These are phyloP conservation scores for Avahi laniger DNA, from an alignment of 2,797 vertebrate species.

Conservation along the genomic window DNA sequence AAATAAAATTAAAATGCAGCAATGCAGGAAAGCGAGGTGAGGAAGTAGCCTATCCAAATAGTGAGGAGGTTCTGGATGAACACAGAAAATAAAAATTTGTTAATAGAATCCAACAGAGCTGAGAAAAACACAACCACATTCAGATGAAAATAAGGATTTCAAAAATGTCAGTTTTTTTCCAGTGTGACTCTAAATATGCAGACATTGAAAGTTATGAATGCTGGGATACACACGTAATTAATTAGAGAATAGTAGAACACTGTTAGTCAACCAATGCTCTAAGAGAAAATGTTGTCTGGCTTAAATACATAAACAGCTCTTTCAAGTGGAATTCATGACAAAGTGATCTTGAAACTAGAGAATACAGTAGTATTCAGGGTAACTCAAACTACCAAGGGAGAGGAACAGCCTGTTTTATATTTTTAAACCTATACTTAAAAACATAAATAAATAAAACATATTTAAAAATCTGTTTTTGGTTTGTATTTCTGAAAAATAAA, in stretches of 20 bases:
- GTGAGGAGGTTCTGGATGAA: not conserved
- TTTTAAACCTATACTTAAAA: not conserved
- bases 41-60: not conserved
- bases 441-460: not conserved
- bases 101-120: not conserved
- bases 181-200: not conserved
- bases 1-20: not conserved
- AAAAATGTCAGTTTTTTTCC: not conserved
- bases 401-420: not conserved
- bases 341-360: not conserved
- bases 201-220: not conserved
- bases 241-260: not conserved
- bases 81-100: not conserved
- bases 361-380: not conserved
- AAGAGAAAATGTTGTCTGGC: not conserved
- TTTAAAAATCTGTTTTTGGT: not conserved
- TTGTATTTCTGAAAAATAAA: not conserved
- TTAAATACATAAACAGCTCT: not conserved
- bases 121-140: not conserved
- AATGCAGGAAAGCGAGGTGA: not conserved
- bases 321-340: not conserved
- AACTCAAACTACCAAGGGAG: not conserved
- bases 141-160: not conserved
- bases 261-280: not conserved
- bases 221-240: not conserved